phyloP scores from a whole-genome alignment of 2,113 vertebrate species.

The Chiloscyllium plagiosum region DNA sequence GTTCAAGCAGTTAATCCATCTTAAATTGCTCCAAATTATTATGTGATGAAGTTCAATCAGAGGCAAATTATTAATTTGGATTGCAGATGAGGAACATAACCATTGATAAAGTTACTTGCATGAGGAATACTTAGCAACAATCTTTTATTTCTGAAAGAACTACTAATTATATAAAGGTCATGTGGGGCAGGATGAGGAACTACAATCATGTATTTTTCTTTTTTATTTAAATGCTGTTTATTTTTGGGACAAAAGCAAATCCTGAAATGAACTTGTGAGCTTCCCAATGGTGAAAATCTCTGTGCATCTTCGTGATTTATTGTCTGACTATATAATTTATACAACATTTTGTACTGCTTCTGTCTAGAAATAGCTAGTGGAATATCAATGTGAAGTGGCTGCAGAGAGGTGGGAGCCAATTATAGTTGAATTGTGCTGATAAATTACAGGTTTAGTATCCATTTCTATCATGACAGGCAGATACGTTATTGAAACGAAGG shows the following conservation, averaged over 20 bases:
- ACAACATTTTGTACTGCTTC: not conserved
- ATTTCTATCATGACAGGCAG: not conserved
- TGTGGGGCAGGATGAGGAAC: not conserved
- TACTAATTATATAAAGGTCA: not conserved
- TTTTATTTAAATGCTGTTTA: no score
- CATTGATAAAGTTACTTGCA: not conserved
- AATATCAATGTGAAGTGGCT: not conserved
- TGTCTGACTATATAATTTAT: not conserved
- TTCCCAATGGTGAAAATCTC: not conserved
- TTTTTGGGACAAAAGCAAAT: not conserved
- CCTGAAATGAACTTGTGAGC: not conserved
- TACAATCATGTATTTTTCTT: not conserved
- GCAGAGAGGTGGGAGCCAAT: not conserved
- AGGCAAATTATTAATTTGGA: conserved; percentile 13
- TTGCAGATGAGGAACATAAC: not conserved
- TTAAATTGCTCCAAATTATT: not conserved
- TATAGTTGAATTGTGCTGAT: not conserved
- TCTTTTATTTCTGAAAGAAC: not conserved
- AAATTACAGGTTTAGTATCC: not conserved
- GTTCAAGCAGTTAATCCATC: not conserved
- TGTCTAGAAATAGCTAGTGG: not conserved
- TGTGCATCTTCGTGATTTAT: not conserved
- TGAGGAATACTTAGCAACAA: not conserved
- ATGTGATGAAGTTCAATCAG: not conserved
- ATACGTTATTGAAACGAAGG: not conserved